phyloP scores from a whole-genome alignment of 1,140 invertebrate species.

The Drosophila bifasciata region DNA sequence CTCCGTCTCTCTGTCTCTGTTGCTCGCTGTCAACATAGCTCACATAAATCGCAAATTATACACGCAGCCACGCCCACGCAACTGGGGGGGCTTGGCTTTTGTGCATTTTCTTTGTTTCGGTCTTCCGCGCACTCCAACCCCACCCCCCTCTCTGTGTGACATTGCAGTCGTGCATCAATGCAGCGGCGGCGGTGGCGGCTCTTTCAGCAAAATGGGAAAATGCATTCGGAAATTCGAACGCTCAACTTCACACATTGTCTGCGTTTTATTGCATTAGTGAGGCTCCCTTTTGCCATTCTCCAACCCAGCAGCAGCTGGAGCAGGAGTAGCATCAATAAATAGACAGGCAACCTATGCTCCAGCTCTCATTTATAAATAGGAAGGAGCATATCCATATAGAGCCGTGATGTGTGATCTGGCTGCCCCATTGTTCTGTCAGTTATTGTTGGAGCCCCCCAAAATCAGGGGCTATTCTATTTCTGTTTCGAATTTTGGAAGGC shows the following conservation, averaged over 20 bases:
- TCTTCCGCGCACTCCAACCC: not conserved
- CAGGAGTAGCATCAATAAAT: no score
- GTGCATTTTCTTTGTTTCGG: slow-evolving; percentile 63
- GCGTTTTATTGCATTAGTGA: slow-evolving; percentile 75
- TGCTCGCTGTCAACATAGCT: slow-evolving; percentile 53
- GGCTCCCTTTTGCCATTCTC: not conserved
- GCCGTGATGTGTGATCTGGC: slow-evolving; percentile 2
- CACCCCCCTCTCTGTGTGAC: not conserved
- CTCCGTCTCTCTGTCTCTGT: slow-evolving; percentile 1
- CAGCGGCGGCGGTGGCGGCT: slow-evolving; percentile 20
- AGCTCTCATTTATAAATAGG: no score
- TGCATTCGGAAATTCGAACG: slow-evolving; percentile 76
- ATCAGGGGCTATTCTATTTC: no score
- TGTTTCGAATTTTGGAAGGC: no score
- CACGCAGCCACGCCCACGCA: slow-evolving; percentile 65
- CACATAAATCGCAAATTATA: slow-evolving; percentile 82
- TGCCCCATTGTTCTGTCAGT: slow-evolving; percentile 12
- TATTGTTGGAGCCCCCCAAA: slow-evolving; percentile 14
- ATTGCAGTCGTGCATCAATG: slow-evolving; percentile 49
- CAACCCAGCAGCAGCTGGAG: not conserved
- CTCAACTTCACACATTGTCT: slow-evolving; percentile 79
- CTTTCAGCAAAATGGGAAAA: slow-evolving; percentile 63
- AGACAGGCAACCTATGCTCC: no score
- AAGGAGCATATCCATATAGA: slow-evolving; percentile 6
- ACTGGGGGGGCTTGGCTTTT: slow-evolving; percentile 66